Base-by-base conservation (phyloP, 2,113 vertebrate species). In the Colinus virginianus region DNA sequence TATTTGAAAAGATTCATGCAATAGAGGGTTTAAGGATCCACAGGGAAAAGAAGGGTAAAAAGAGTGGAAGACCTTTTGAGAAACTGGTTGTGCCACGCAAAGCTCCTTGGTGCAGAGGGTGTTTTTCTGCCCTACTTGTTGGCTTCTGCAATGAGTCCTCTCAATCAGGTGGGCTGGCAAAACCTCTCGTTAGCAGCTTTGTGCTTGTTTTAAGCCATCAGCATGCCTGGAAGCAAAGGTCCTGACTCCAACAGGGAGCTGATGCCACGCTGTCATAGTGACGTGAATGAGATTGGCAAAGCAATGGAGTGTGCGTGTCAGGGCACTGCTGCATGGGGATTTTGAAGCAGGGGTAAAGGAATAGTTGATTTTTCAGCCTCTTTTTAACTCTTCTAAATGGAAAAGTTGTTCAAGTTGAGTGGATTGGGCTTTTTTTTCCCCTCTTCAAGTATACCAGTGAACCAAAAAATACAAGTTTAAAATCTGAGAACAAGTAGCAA, bases 91-190 rank as follows among this genome's bases (percentile, higher is more conserved):
- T 8, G 17, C 6, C 20, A 4, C 30, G 8, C 26, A 56, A 23
- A 25, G 38, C 38, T 30, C 16, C 34, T 21, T 1, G 1, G 18
- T 28, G 30, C 11, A 67, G 8, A 16, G 13, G 46, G 28, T 70
- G 3, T 3, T n/a, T 66, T 66, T 69, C 19, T 38, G 11, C n/a
- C 14, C 40, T 5, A 0, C 40, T 26, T 2, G 0, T 11, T 72
- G 11, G 36, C n/a, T 56, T 61, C 51, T 58, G 56, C 40, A 6
- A n/a, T 2, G 36, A 61, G 45, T 28, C 20, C 62, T 68, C 79
- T 14, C 38, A 38, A 19, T 40, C 9, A 17, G 36, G 10, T 42
- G 53, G n/a, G 42, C 36, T 63, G 56, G 23, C 16, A 38, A 46
- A 16, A 17, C 28, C 22, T 23, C 43, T 40, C 19, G 1, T 30